phyloP scores from a whole-genome alignment of 2,113 vertebrate species.

The Nettapus auritus region DNA sequence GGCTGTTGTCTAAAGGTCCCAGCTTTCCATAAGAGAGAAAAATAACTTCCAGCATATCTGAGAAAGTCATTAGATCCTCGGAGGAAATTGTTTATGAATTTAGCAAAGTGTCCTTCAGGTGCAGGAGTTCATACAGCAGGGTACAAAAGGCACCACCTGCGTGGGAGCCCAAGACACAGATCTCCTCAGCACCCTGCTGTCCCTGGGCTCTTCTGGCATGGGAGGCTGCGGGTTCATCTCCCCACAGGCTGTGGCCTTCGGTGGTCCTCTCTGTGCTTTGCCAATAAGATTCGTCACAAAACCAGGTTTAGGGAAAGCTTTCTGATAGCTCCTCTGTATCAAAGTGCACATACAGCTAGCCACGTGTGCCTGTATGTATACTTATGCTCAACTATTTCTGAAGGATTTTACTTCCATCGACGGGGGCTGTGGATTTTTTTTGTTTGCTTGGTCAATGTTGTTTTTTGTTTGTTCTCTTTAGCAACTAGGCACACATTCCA shows the following conservation, averaged over 20 bases:
- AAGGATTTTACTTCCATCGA: background rate
- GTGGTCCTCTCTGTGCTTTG: rapidly evolving
- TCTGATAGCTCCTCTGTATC: background rate
- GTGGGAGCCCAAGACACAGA: background rate
- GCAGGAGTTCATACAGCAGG: background rate
- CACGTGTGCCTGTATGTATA: rapidly evolving
- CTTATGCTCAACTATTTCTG: background rate
- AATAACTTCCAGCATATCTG: background rate
- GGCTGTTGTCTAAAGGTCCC: rapidly evolving
- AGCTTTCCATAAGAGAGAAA: background rate
- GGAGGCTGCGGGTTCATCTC: background rate
- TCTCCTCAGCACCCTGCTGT: rapidly evolving
- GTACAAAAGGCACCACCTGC: background rate
- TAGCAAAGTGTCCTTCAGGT: background rate
- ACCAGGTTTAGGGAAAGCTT: background rate
- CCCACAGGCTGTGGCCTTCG: rapidly evolving
- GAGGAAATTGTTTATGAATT: background rate
- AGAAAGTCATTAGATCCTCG: background rate
- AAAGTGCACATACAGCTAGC: rapidly evolving
- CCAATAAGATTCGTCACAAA: background rate
- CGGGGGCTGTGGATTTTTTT: background rate
- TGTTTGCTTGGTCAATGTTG: background rate
- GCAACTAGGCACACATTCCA: background rate
- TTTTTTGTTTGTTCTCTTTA: background rate
- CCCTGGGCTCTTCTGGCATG: rapidly evolving